These are phyloP conservation scores for Schizopygopsis pylzovi DNA, from an alignment of 2,797 vertebrate genomes.

Conservation along the genomic window DNA sequence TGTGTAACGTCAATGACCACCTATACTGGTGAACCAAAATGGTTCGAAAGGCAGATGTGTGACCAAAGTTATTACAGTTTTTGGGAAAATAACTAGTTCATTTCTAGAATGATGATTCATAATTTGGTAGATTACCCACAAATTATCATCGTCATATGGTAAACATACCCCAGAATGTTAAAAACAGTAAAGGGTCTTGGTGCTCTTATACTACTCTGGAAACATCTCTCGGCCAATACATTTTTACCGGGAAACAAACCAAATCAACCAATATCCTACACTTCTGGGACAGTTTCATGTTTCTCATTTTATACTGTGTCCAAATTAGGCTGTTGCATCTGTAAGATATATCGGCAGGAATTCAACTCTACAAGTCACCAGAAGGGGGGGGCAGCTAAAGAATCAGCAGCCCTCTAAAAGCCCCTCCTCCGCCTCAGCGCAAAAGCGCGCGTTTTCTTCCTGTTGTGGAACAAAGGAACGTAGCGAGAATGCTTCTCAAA, in stretches of 20 bases:
- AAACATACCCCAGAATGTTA: not conserved
- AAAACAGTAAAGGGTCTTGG: not conserved
- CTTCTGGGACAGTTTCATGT: not conserved
- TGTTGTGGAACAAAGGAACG: too few relatives aligned
- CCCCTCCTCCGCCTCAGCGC: too few relatives aligned
- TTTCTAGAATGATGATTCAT: not conserved
- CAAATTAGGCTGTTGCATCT: not conserved
- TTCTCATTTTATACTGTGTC: not conserved
- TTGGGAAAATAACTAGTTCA: not conserved
- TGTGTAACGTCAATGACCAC: not conserved
- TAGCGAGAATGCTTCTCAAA: too few relatives aligned
- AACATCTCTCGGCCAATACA: not conserved
- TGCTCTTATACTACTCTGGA: not conserved
- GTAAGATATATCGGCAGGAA: too few relatives aligned
- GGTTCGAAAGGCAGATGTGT: not conserved
- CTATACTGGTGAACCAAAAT: not conserved
- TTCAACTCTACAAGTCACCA: too few relatives aligned
- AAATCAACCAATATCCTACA: not conserved
- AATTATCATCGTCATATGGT: not conserved
- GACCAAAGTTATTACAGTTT: not conserved
- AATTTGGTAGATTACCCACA: not conserved
- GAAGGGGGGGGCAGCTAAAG: too few relatives aligned
- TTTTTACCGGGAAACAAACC: not conserved
- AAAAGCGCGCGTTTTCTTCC: too few relatives aligned
- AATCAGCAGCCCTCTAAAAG: too few relatives aligned